Conservation (phyloP, 2,797 vertebrate genomes). For the Hyperoplus lanceolatus region DNA sequence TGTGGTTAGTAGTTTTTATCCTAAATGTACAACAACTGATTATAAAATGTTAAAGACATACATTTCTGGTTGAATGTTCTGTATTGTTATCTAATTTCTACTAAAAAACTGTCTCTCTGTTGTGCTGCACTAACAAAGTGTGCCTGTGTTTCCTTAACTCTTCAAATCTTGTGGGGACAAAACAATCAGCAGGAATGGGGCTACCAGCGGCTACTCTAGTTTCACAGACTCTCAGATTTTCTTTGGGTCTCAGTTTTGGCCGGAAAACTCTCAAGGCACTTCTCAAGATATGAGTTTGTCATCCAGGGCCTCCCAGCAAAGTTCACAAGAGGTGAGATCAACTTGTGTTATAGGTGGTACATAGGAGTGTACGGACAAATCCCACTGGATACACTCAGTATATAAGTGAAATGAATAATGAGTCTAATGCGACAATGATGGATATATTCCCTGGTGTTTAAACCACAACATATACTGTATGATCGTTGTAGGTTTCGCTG, state of each 20-base stretch:
- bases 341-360: background rate
- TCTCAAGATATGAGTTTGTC: slow-evolving; percentile 87
- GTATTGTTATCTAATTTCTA: background rate
- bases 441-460: background rate
- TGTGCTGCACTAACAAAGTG: slow-evolving; percentile 1
- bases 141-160: slow-evolving; percentile 15
- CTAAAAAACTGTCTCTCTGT: background rate
- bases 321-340: slow-evolving; percentile 89
- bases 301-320: slow-evolving; percentile 85
- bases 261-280: slow-evolving; percentile 85
- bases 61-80: background rate
- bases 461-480: background rate
- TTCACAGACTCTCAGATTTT: slow-evolving; percentile 92
- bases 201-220: slow-evolving; percentile 78
- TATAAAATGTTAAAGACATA: background rate
- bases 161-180: slow-evolving; percentile 37
- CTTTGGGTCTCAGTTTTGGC: slow-evolving; percentile 92
- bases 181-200: slow-evolving; percentile 52
- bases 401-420: background rate
- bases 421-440: background rate
- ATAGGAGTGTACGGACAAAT: background rate
- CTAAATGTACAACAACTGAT: background rate
- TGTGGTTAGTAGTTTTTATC: background rate
- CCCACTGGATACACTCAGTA: background rate
- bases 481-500: background rate